Evolutionary conservation across 1,140 invertebrate genomes (phyloP).

Genomic region (Cardiocondyla obscurior): DNA sequence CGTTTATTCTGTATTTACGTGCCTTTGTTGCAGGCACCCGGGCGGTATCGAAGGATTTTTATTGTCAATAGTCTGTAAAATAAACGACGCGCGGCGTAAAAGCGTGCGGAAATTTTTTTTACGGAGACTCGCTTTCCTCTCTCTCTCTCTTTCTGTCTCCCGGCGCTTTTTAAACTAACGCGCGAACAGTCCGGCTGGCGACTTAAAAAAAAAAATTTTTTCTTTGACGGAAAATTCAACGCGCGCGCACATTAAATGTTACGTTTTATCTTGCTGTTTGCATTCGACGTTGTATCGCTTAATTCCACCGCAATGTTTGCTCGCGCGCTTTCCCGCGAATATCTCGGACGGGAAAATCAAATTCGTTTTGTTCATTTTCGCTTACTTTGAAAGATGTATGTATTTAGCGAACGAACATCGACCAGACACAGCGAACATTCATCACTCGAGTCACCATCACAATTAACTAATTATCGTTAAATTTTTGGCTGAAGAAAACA

Average conservation of each 20-base stretch:
- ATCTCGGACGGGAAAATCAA: neutral
- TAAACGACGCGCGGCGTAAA: neutral
- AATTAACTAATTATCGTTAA: neutral
- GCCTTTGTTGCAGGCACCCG: neutral
- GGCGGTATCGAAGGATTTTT: slow-evolving; percentile 21
- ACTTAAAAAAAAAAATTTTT: neutral
- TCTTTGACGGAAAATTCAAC: neutral
- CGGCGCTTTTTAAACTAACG: neutral
- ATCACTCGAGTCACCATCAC: neutral
- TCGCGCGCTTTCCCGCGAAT: neutral
- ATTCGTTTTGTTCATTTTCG: neutral
- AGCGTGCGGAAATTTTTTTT: slow-evolving; percentile 6
- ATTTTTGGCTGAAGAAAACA: neutral
- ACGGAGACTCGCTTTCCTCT: neutral
- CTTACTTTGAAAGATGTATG: neutral
- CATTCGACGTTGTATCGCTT: neutral
- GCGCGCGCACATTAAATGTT: neutral
- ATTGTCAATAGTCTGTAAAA: slow-evolving; percentile 12
- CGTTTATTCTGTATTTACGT: slow-evolving; percentile 20
- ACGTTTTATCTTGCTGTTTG: neutral
- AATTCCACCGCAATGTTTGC: neutral
- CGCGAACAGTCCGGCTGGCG: neutral
- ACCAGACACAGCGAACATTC: too few species aligned
- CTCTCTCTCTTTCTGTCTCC: neutral
- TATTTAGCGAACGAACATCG: too few species aligned